phyloP scores from a whole-genome alignment of 2,888 invertebrate species.

The Dysmachus trigonus region DNA sequence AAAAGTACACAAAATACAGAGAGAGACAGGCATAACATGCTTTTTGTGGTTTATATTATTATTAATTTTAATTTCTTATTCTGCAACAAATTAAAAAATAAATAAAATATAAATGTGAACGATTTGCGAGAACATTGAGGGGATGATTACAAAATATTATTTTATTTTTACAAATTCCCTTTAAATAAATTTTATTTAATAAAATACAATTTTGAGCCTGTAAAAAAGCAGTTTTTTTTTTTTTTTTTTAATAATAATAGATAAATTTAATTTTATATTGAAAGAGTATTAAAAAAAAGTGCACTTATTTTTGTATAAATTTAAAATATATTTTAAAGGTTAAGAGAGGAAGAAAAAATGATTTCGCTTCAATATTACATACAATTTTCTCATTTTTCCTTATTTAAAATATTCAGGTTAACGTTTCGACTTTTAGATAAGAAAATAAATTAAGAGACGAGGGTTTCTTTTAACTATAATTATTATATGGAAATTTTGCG shows the following conservation, averaged over 20 bases:
- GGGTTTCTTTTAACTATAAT: too few relatives aligned
- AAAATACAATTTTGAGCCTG: background rate
- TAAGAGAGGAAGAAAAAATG: too few relatives aligned
- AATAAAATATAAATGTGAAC: background rate
- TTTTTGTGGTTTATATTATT: background rate
- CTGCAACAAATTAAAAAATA: background rate
- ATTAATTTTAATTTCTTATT: background rate
- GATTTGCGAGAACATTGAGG: background rate
- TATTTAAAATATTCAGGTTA: too few relatives aligned
- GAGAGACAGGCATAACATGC: background rate
- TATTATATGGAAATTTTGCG: background rate
- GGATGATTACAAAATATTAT: background rate
- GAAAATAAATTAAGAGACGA: too few relatives aligned
- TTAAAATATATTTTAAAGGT: too few relatives aligned
- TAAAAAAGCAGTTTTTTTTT: background rate
- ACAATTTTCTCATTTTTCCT: too few relatives aligned
- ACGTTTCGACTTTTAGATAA: too few relatives aligned
- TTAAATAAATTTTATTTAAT: background rate
- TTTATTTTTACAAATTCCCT: background rate
- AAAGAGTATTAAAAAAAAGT: too few relatives aligned
- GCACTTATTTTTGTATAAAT: too few relatives aligned
- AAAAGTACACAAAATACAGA: background rate
- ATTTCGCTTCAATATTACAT: too few relatives aligned
- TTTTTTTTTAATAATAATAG: too few relatives aligned
- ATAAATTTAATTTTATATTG: too few relatives aligned